Conservation (phyloP, 2,113 vertebrate genomes). For the Ceyx margarethae region DNA sequence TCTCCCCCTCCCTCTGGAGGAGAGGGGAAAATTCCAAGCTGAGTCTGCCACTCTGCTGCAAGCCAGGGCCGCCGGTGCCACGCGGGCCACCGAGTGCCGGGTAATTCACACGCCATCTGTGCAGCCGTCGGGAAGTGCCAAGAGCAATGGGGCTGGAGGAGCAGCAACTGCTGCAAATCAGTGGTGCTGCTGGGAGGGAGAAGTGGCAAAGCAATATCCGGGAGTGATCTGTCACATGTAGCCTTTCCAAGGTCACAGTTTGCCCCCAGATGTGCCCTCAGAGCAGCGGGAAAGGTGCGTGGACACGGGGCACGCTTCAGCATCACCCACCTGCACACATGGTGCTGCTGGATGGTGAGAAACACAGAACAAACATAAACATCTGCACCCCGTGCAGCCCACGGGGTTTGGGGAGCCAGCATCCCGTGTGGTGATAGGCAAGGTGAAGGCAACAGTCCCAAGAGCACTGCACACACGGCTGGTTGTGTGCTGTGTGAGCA, state of each 20-base stretch:
- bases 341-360: fast-evolving
- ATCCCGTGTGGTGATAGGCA: background rate
- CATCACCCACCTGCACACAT: background rate
- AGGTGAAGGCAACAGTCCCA: background rate
- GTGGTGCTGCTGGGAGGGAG: fast-evolving
- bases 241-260: background rate
- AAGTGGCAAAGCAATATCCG: background rate
- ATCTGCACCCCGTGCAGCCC: fast-evolving
- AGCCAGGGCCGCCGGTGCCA: background rate
- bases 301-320: fast-evolving
- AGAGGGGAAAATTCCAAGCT: background rate
- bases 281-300: fast-evolving
- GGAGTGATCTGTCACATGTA: background rate
- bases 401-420: background rate
- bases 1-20: background rate
- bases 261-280: background rate
- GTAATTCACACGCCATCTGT: background rate
- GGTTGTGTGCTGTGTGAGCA: background rate
- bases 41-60: background rate
- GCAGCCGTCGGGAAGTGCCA: background rate
- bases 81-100: fast-evolving
- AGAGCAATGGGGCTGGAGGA: background rate
- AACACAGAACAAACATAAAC: background rate
- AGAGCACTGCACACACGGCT: background rate
- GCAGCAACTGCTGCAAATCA: background rate